Evolutionary conservation across 2,113 vertebrate species (phyloP), one percentile per base, ranked within the genome.

Genomic region (Bostrychus sinensis): DNA sequence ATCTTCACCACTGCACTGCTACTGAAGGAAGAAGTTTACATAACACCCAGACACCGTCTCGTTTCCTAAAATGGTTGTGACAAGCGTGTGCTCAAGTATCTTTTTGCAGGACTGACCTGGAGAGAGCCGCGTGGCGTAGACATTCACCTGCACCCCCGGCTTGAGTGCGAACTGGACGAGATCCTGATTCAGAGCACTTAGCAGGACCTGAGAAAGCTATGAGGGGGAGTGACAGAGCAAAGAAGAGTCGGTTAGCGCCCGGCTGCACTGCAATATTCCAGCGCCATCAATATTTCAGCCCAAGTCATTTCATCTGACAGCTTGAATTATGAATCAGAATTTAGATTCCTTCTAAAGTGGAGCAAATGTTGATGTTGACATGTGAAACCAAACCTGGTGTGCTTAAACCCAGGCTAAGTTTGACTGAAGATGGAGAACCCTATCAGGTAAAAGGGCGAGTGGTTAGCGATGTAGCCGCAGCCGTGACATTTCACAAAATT

Each of bases 161-260:
- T 64, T 86, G 74, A 89, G 70, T 45, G 82, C 72, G 64, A 91
- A 88, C 88, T 86, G 82, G 78, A 91, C 67, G 43, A 91, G 85
- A 77, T 89, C 89, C 50, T 89, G 89, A 83, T 91, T 91, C 59
- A 91, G 62, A 71, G 89, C 89, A 85, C 86, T 89, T 74, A 91
- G 78, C 82, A 91, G 75, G 62, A 89, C 86, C 77, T 88, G 82
- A 53, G 84, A 89, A 54, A 89, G 84, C 88, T 89, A 48, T 23
- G 58, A 80, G 70, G 45, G 56, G 66, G 68, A 72, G 78, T 70
- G 78, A 79, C 59, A 69, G 66, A 80, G 73, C 42, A 56, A 62
- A 75, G 77, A 66, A 55, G 80, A 54, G 55, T 72, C 46, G 7
- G 70, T 87, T 72, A 83, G 72, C 32, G 3, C 25, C 57, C 61